Percentiles rank a stretch among this genome's conserved stretches.
phyloP scores from a whole-genome alignment of 23 tunicate genomes.

The Oikopleura dioica region DNA sequence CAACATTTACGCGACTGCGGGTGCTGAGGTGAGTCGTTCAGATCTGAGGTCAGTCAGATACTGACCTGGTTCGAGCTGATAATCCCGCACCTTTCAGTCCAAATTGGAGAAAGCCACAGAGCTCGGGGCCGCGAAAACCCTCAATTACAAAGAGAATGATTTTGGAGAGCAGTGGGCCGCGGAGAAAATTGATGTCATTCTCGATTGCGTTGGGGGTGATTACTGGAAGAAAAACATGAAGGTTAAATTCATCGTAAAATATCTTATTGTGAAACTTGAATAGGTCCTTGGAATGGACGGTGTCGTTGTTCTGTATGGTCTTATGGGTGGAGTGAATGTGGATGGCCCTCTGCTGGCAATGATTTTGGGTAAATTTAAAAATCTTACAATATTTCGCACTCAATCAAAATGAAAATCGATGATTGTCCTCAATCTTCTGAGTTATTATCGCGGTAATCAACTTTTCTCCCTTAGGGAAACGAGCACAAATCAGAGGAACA shows the following conservation, averaged over 20 bases:
- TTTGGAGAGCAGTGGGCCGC: slow-evolving; percentile 23
- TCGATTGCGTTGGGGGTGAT: slow-evolving; percentile 87
- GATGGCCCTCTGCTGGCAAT: slow-evolving; percentile 32
- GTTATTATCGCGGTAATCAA: too few relatives aligned
- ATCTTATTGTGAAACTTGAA: background rate
- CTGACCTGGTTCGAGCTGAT: too few relatives aligned
- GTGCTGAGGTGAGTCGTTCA: too few relatives aligned
- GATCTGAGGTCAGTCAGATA: too few relatives aligned
- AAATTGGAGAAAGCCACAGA: slow-evolving; percentile 36
- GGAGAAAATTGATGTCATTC: slow-evolving; percentile 39
- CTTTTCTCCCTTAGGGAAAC: too few relatives aligned
- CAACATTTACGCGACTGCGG: slow-evolving; percentile 34
- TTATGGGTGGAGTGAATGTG: slow-evolving; percentile 52
- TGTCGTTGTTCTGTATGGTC: slow-evolving; percentile 64
- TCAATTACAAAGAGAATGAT: slow-evolving; percentile 52
- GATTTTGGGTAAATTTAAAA: slow-evolving; percentile 21
- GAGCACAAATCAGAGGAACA: slow-evolving; percentile 35
- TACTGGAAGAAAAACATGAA: slow-evolving; percentile 58
- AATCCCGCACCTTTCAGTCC: slow-evolving; percentile 31
- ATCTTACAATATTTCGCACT: too few relatives aligned
- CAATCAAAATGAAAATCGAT: too few relatives aligned
- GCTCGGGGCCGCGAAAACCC: slow-evolving; percentile 45
- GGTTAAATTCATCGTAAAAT: background rate
- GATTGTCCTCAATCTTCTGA: too few relatives aligned
- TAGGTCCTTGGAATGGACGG: slow-evolving; percentile 48